A percentile compares a stretch with the other conserved stretches of the same genome.
These are phyloP conservation scores for Misgurnus mizolepis DNA, from an alignment of 2,113 vertebrate genomes.

Conservation along the genomic window DNA sequence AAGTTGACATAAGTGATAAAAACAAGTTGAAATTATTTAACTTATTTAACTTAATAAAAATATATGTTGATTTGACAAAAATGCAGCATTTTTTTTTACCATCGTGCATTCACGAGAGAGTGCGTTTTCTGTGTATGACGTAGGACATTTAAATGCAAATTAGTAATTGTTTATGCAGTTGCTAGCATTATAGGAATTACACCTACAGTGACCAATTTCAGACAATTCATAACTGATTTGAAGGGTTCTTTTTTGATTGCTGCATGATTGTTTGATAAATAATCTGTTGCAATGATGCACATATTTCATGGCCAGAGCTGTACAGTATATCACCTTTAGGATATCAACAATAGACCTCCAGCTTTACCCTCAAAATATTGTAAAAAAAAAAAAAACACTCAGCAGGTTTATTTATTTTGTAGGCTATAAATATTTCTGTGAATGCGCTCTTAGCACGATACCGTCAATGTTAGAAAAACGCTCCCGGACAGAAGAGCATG, in stretches of 20 bases:
- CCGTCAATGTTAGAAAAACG: constrained; percentile 3
- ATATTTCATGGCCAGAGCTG: background rate
- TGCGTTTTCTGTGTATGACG: too few species aligned
- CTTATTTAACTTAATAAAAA: too few species aligned
- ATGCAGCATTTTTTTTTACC: too few species aligned
- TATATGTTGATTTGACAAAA: too few species aligned
- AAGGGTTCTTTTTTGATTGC: background rate
- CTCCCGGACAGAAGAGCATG: background rate
- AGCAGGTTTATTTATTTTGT: constrained; percentile 11
- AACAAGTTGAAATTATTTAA: too few species aligned
- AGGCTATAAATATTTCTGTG: background rate
- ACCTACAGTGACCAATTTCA: too few species aligned
- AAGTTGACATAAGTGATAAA: too few species aligned
- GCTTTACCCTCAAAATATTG: background rate
- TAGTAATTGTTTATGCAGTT: too few species aligned
- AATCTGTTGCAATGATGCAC: background rate
- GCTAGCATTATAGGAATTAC: too few species aligned
- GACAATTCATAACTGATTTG: too few species aligned
- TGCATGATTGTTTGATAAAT: background rate
- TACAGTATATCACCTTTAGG: background rate
- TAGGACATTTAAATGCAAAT: too few species aligned
- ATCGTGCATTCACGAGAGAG: too few species aligned
- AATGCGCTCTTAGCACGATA: constrained; percentile 15
- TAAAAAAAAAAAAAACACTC: background rate
- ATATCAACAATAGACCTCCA: background rate